Base-by-base conservation (phyloP, 2,888 invertebrate genomes). In the Orchesella flavescens region DNA sequence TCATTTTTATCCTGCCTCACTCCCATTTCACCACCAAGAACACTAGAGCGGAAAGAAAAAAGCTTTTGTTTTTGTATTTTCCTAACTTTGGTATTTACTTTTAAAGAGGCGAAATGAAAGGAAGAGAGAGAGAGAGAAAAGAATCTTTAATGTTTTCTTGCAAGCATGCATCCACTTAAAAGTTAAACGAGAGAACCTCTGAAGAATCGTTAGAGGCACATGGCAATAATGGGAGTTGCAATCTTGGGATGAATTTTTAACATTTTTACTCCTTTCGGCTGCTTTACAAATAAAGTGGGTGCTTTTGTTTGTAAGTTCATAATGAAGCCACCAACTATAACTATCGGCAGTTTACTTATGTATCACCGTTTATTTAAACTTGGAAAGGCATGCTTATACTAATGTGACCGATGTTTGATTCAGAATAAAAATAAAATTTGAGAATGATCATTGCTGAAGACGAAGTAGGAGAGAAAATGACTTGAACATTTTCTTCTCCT, bases 81-180 rank as follows among this genome's bases (percentile, higher is more conserved):
- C 68, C 43, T 15, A 46, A 68, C 68, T 68, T 68, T 68, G 21
- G 49, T 68, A 63, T 63, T 49, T 43, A 23, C 49, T 68, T 49
- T 49, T 46, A 49, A 46, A 46, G 68, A 68, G 44, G 43, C 66
- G 49, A 23, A 68, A 68, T 13, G 46, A 66, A 66, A 19, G 17
- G 5, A 17, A 15, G 66, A 23, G 7, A 43, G 65, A 65, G 17
- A n/a, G n/a, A n/a, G n/a, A n/a, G n/a, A 7, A 23, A 23, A 49
- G 21, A 46, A 49, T 53, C 53, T 49, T 68, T 68, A 68, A 68
- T 68, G 68, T 68, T 68, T 68, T 49, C 68, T 68, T 68, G 21
- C 46, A 68, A 68, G 49, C 21, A 68, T 68, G 68, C 68, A 68
- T 49, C 68, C 68, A 68, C 68, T 68, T 68, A 68, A 68, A 68